Percentiles rank a stretch among this genome's conserved stretches.
Evolutionary conservation across 2,888 invertebrate genomes (phyloP).

Genomic region (Heliconius erato): DNA sequence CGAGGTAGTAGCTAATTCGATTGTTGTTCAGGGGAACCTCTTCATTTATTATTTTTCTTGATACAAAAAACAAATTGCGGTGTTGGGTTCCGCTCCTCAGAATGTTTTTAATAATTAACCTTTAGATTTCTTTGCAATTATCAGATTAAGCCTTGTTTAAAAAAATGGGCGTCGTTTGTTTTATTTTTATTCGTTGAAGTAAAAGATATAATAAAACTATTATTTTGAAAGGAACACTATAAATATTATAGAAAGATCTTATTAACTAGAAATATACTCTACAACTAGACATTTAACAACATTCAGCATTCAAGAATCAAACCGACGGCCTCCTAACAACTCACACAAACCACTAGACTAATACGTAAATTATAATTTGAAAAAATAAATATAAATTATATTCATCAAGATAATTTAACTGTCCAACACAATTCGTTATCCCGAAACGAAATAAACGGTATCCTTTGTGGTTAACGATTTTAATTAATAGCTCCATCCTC

Average conservation of each 20-base stretch:
- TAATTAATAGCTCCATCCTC: slow-evolving; percentile 53
- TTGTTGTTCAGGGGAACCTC: neutral
- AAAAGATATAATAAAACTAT: too few relatives aligned
- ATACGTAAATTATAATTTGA: neutral
- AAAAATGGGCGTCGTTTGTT: too few relatives aligned
- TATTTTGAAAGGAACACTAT: too few relatives aligned
- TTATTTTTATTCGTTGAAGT: too few relatives aligned
- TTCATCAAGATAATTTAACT: slow-evolving; percentile 46
- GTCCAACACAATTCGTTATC: slow-evolving; percentile 43
- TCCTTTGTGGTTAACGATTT: slow-evolving; percentile 48
- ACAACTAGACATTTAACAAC: neutral
- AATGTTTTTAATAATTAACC: too few relatives aligned
- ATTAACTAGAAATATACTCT: neutral
- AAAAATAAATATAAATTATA: slow-evolving; percentile 28
- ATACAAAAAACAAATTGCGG: too few relatives aligned
- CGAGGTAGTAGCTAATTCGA: neutral
- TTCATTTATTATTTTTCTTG: too few relatives aligned
- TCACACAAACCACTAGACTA: neutral
- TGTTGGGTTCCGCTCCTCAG: too few relatives aligned
- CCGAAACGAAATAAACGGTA: slow-evolving; percentile 42
- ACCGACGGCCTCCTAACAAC: neutral
- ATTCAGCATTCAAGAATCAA: neutral
- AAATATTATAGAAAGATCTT: too few relatives aligned
- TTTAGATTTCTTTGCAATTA: too few relatives aligned
- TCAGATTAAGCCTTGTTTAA: too few relatives aligned